Evolutionary conservation across 2,113 vertebrate genomes (phyloP), one percentile per base, ranked within the genome.

Genomic region (Montifringilla adamsi): DNA sequence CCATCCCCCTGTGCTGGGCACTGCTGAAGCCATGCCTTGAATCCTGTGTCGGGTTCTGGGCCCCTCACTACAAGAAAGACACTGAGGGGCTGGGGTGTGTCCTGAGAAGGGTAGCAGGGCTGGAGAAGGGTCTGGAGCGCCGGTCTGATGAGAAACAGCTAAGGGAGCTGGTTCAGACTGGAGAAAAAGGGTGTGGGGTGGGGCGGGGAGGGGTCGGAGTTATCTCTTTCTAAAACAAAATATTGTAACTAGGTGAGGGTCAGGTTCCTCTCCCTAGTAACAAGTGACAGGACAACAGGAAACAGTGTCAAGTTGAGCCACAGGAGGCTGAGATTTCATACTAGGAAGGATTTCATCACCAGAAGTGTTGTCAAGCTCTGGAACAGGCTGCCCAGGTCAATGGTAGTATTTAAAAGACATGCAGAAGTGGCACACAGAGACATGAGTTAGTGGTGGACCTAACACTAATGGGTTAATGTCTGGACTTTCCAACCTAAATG

Each of bases 1-100:
- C 20, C 0, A 0, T 70, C 3, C 9, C 15, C 9, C 13, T 52
- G 18, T 9, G 10, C 33, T 58, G 5, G 2, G 7, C 33, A 55
- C 27, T 11, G 12, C 3, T 33, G 35, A 37, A 19, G 5, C 27
- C 7, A 0, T 41, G 17, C 0, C 23, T 62, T 0, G 0, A 28
- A 1, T 39, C 0, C 43, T 28, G 8, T 58, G 49, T 28, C 21
- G 4, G 15, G 18, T 11, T 75, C 11, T 63, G 68, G 21, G 6
- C 13, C 18, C 9, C 2, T 50, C 35, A 9, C 0, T 39, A 4
- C 43, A 41, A 6, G 6, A 16, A 28, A 22, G 27, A 12, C 28
- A 3, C 3, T 13, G 49, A 68, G 4, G 8, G 10, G 3, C 14
- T 69, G 75, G 30, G 43, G 1, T 0, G 0, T 22, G 30, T 37